phyloP scores from a whole-genome alignment of 2,113 vertebrate species.

The Strix aluco region DNA sequence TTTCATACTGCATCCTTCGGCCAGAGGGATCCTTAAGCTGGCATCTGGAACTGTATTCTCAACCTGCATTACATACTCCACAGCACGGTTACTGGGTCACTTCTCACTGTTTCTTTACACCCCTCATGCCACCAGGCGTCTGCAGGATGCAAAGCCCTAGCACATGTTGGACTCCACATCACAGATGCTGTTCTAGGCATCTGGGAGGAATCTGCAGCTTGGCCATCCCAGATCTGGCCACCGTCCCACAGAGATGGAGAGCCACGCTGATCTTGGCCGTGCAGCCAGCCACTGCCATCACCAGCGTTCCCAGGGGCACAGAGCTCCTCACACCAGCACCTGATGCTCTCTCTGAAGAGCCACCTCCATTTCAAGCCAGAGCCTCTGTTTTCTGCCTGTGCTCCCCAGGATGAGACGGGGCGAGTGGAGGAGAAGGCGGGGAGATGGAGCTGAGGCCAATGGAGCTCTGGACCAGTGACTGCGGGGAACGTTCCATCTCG shows the following conservation, averaged over 20 bases:
- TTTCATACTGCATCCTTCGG: background rate
- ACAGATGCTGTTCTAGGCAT: background rate
- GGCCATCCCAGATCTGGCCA: background rate
- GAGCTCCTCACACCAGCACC: background rate
- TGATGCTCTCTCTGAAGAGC: background rate
- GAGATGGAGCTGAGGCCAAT: background rate
- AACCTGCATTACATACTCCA: background rate
- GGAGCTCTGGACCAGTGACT: background rate
- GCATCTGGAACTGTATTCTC: background rate
- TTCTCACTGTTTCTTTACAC: background rate
- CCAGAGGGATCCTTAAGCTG: background rate
- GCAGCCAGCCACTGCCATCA: fast-evolving
- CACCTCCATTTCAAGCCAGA: background rate
- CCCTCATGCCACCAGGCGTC: fast-evolving
- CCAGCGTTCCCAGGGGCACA: fast-evolving
- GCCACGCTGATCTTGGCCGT: fast-evolving
- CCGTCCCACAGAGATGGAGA: background rate
- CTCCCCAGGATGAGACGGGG: background rate
- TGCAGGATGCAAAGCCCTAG: background rate
- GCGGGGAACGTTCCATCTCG: background rate
- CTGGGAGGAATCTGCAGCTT: background rate
- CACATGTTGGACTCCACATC: background rate
- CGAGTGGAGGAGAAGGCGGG: background rate
- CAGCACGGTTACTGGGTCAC: background rate
- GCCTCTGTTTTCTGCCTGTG: background rate